Base-by-base conservation (phyloP, 2,113 vertebrate genomes). In the Protobothrops flavoviridis region DNA sequence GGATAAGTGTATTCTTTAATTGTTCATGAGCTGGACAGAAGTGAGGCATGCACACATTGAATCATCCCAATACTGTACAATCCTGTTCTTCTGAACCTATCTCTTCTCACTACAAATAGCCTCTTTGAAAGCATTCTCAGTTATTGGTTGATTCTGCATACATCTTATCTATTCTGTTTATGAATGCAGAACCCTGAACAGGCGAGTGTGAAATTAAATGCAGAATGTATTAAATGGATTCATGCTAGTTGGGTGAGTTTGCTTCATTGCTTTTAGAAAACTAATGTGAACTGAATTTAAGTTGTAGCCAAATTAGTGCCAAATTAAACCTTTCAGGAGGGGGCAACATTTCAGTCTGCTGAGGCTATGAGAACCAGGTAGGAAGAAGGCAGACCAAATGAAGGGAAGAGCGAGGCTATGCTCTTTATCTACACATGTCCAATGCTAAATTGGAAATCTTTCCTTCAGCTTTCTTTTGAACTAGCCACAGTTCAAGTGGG, bases 141-240 rank as follows among this genome's bases (percentile, higher is more conserved):
- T 26, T 20, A 90, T 86, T 48, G 50, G 56, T 23, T 48, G 52
- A 33, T 50, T 57, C 81, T n/a, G 9, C 55, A 21, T 15, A 10
- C 23, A 15, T 69, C 81, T 56, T 74, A 29, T 43, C 48, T n/a
- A 10, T 89, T 87, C 74, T 52, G 45, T 61, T 61, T 43, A 52
- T 93, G 88, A 93, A 86, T 5, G 74, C 12, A 50, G 56, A 90
- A 43, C 56, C 52, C 4, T 52, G n/a, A 86, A 87, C 89, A 86
- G 85, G n/a, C 21, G 13, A 90, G 89, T 89, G 59, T 74, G 50
- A 92, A 89, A 92, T 92, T 89, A 89, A 92, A 87, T 52, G 74
- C 92, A 64, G 61, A 85, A 81, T 89, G 24, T 56, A 55, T 92
- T 89, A 74, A 90, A 53, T 29, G 55, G 48, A 52, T 39, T 52